Evolutionary conservation across 2,888 invertebrate genomes (phyloP), one percentile per base, ranked within the genome.

Genomic region (Eupithecia subfuscata): DNA sequence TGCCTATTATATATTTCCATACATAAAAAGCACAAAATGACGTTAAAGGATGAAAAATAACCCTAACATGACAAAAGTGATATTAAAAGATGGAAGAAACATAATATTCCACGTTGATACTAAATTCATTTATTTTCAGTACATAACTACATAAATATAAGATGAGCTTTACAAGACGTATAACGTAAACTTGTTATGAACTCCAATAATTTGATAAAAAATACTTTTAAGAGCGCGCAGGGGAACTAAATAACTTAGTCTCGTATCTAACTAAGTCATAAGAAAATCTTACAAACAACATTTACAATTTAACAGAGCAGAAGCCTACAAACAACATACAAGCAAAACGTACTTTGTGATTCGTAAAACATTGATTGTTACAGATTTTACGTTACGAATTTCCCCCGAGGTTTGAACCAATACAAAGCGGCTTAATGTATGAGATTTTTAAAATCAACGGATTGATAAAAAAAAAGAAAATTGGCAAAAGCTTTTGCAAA

Each of bases 401-500:
- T 79, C 80, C 79, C 79, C 34, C 37, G 78, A 76, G 79, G 56
- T n/a, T 25, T 40, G 71, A 71, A 76, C 69, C 70, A 69, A 65
- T 71, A 69, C 63, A 78, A 73, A 74, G 68, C 76, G 73, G 65
- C 68, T 70, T 74, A 76, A 75, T 74, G 73, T 78, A 78, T 76
- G 76, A 75, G 76, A 78, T 75, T 76, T 76, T 76, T 73, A 69
- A 75, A 73, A 78, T 65, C 71, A 64, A 74, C 73, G 52, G 69
- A 77, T 75, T 70, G 73, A 75, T 75, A 76, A 74, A 74, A 77
- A 76, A 65, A n/a, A 48, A 76, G 73, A 64, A 68, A 68, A 79
- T 79, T 77, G 75, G 78, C 74, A 67, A 79, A 76, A 79, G 68
- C 76, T 76, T 76, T 78, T 74, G 78, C 65, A 78, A 74, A 76